A percentile compares a stretch with the other conserved stretches of the same genome.
phyloP scores from a whole-genome alignment of 2,888 invertebrate genomes.

The Agrotis exclamationis region DNA sequence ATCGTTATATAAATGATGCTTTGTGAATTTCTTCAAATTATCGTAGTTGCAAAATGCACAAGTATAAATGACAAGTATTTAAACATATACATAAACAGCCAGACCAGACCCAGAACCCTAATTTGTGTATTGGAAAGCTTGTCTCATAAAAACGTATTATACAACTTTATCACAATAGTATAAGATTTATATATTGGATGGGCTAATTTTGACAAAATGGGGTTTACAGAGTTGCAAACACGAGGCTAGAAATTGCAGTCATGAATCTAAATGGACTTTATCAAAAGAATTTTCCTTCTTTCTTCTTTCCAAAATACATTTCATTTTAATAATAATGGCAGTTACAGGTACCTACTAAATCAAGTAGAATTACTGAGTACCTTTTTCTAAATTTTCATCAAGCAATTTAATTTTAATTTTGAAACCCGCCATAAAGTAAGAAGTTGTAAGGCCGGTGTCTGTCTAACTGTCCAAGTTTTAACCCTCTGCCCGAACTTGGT shows the following conservation, averaged over 20 bases:
- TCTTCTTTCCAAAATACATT: not conserved
- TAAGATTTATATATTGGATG: too few relatives aligned
- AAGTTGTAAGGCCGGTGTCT: not conserved
- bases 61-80: too few relatives aligned
- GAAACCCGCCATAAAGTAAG: not conserved
- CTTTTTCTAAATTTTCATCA: not conserved
- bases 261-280: not conserved
- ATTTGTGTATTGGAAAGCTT: too few relatives aligned
- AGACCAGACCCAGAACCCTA: too few relatives aligned
- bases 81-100: too few relatives aligned
- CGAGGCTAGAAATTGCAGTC: not conserved
- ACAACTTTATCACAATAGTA: too few relatives aligned
- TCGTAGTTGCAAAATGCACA: too few relatives aligned
- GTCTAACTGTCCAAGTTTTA: constrained; percentile 39
- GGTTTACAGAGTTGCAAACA: too few relatives aligned
- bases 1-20: too few relatives aligned
- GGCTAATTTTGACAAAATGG: too few relatives aligned
- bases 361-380: not conserved
- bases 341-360: not conserved
- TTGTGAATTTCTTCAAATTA: too few relatives aligned
- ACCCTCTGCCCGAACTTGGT: constrained; percentile 7
- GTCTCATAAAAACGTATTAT: too few relatives aligned
- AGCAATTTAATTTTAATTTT: constrained; percentile 7
- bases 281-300: not conserved
- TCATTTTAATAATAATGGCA: not conserved